Conservation (phyloP, 2,113 vertebrate species). For the Morphnarchus princeps region DNA sequence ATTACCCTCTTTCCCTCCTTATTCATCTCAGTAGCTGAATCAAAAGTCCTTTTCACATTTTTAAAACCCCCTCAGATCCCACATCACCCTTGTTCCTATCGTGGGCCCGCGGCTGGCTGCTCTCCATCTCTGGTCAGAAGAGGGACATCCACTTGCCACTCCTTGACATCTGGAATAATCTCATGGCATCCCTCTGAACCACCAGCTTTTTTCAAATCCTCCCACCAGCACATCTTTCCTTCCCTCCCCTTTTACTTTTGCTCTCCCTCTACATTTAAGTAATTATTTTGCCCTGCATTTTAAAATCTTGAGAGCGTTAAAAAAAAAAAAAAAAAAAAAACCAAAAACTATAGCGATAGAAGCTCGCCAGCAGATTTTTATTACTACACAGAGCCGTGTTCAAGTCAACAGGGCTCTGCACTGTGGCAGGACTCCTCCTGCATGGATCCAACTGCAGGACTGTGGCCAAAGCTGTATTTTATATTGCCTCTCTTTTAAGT, state of each 20-base stretch:
- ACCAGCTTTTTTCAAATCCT: neutral
- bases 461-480: neutral
- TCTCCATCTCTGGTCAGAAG: neutral
- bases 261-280: neutral
- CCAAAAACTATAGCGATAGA: fast-evolving
- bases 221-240: neutral
- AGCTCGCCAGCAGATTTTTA: neutral
- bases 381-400: neutral
- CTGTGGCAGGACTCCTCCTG: neutral
- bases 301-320: neutral
- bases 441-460: neutral
- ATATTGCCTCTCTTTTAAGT: neutral
- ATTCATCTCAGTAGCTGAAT: neutral
- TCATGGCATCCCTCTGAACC: neutral
- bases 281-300: neutral
- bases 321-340: too few species aligned
- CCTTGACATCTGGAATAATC: neutral
- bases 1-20: neutral
- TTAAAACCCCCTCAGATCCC: neutral
- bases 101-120: fast-evolving
- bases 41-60: fast-evolving
- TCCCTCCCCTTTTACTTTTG: neutral
- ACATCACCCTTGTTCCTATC: neutral
- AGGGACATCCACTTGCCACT: too few species aligned
- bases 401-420: neutral